Conservation (phyloP, 2,888 invertebrate genomes). For the Agrotis puta region DNA sequence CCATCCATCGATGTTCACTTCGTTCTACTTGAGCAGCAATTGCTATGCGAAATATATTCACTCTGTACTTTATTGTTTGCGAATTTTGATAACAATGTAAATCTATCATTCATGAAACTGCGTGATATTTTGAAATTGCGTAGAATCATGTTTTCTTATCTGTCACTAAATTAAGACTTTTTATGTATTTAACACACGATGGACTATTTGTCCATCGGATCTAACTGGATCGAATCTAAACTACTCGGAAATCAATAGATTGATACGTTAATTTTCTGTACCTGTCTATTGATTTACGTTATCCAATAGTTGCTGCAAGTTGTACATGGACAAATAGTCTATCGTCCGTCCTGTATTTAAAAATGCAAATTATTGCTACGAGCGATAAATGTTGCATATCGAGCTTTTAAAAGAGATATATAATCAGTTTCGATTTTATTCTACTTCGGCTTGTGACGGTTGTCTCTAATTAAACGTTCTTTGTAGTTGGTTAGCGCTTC, state of each 20-base stretch:
- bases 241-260: too few species aligned
- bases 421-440: too few species aligned
- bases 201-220: not conserved
- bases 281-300: not conserved
- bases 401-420: too few species aligned
- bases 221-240: too few species aligned
- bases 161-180: not conserved
- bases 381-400: too few species aligned
- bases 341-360: not conserved
- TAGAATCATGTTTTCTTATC: not conserved
- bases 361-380: too few species aligned
- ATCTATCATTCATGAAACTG: not conserved
- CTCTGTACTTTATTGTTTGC: not conserved
- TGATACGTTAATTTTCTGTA: too few species aligned
- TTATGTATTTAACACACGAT: not conserved
- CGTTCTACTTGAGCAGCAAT: constrained; percentile 6
- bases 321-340: not conserved
- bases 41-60: constrained; percentile 22
- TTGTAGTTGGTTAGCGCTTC: too few species aligned
- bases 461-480: too few species aligned
- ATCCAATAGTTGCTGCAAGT: not conserved
- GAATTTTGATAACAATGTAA: constrained; percentile 3
- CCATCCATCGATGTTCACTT: constrained; percentile 30
- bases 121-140: not conserved
- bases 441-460: too few species aligned